Evolutionary conservation across 2,113 vertebrate genomes (phyloP).

Genomic region (Python bivittatus): DNA sequence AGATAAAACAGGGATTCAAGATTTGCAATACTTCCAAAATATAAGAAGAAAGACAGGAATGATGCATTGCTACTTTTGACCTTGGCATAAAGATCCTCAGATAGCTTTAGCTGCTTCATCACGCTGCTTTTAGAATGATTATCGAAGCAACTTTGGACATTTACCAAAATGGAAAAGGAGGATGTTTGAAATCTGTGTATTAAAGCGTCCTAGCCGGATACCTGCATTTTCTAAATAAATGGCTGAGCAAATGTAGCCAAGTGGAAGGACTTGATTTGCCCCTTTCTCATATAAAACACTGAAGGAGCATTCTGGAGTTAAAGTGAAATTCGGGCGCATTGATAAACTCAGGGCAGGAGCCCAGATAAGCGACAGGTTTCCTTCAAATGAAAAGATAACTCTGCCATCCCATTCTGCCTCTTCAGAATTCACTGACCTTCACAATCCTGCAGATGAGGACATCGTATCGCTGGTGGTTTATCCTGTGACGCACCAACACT

Average conservation of each 20-base stretch:
- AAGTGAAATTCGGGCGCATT: too few species aligned
- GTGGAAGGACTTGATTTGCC: neutral
- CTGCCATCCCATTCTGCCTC: neutral
- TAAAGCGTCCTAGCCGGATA: neutral
- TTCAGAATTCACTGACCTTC: slow-evolving; percentile 79
- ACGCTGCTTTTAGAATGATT: too few species aligned
- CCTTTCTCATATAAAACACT: neutral
- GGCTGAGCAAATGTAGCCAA: neutral
- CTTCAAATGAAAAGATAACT: neutral
- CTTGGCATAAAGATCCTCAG: too few species aligned
- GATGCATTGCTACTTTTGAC: too few species aligned
- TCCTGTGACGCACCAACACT: slow-evolving; percentile 92
- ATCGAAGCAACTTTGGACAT: too few species aligned
- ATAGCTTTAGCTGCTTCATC: too few species aligned
- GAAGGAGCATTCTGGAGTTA: neutral
- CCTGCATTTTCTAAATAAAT: too few species aligned
- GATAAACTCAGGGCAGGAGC: neutral
- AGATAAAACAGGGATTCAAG: too few species aligned
- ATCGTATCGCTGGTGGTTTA: slow-evolving; percentile 96
- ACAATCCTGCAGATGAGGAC: slow-evolving; percentile 97
- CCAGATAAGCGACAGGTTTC: neutral
- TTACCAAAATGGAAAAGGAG: too few species aligned
- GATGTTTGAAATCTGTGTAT: neutral
- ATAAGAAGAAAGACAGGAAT: too few species aligned
- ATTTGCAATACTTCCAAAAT: too few species aligned